Base-by-base conservation (phyloP, 2,113 vertebrate species). In the Acanthochromis polyacanthus region DNA sequence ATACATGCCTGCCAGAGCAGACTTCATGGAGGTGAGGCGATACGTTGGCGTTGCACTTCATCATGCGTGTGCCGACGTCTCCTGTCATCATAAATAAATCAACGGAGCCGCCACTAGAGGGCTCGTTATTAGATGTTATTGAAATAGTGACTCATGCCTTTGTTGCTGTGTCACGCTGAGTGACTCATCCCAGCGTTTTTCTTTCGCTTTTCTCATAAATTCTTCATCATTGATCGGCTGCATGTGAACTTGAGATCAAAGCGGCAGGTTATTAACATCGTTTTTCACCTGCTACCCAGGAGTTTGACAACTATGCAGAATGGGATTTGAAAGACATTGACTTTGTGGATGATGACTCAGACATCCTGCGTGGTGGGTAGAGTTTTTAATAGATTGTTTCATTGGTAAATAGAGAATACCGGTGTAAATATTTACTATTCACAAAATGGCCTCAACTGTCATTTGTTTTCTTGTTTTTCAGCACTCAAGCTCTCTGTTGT, bases 301-400 rank as follows among this genome's bases (percentile, higher is more conserved):
- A 99, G 86, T 99, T 99, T 92, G 98, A 99, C 94, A 99, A 99
- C 94, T 99, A 99, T 12, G 98, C 98, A 23, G 98, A 99, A 89
- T 99, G 98, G 98, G 98, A 99, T 93, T 93, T 99, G 92, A 99
- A 98, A 93, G 98, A 99, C 86, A 99, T 99, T 32, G 98, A 99
- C 92, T 99, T 99, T 96, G 98, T 99, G 76, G 98, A 99, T 85
- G 98, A 99, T 83, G 98, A 99, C 91, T 99, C 98, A 9, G 98
- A 99, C 78, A 95, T 99, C 91, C 94, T 99, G 79, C 97, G 96
- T 40, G 94, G 98, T 99, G 93, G 93, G 96, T 94, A 46, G 2
- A 36, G 40, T 57, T 6, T 36, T 45, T 19, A 22, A 4, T 4
- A 8, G 4, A 43, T 46, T 45, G 4, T 16, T 57, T 45, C 36